Conservation (phyloP, 2,113 vertebrate species). For the Ctenodactylus gundi region DNA sequence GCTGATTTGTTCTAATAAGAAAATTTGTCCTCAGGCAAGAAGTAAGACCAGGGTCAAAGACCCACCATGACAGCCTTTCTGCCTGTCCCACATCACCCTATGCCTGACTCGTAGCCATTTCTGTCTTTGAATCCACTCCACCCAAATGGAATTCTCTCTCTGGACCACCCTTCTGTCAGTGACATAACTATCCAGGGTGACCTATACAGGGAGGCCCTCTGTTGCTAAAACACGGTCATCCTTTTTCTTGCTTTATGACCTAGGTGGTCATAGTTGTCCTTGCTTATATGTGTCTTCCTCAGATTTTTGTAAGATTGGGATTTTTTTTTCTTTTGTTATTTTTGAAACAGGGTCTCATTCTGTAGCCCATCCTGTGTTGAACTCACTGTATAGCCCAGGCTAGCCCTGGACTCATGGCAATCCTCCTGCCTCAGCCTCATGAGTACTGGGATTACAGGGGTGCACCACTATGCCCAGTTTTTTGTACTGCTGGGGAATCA, state of each 20-base stretch:
- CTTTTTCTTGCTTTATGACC: neutral
- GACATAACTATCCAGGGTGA: fast-evolving
- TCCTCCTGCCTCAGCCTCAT: too few species aligned
- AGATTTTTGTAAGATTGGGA: neutral
- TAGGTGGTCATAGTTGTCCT: neutral
- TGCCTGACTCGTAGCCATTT: too few species aligned
- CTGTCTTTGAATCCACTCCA: neutral
- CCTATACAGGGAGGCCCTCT: neutral
- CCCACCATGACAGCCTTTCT: neutral
- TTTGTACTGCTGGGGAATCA: too few species aligned
- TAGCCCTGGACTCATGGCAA: too few species aligned
- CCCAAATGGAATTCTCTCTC: fast-evolving
- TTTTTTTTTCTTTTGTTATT: neutral
- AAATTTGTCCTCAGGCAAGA: neutral
- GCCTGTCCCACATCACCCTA: neutral
- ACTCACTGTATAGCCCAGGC: too few species aligned
- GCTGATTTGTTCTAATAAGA: neutral
- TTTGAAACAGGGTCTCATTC: too few species aligned
- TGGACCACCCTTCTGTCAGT: neutral
- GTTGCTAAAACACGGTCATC: neutral
- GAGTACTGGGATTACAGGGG: too few species aligned
- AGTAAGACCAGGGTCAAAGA: neutral
- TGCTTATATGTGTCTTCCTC: neutral
- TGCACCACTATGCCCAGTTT: too few species aligned
- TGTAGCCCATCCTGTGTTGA: too few species aligned